Percentiles rank a stretch among this genome's conserved stretches.
phyloP scores from a whole-genome alignment of 2,113 vertebrate species.

The Colius striatus region DNA sequence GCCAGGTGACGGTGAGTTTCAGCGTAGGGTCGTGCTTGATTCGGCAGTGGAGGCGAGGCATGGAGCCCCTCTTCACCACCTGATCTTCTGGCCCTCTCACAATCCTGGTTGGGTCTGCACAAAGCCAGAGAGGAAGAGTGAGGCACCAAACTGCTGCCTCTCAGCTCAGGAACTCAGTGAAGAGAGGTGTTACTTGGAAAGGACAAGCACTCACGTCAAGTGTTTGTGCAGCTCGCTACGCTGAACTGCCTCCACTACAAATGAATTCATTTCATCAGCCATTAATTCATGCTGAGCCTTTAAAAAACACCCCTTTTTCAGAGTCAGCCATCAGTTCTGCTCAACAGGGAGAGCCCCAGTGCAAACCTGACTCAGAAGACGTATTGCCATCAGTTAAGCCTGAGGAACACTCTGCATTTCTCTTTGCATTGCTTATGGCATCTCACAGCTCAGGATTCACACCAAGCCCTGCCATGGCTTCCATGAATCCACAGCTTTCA shows the following conservation, averaged over 20 bases:
- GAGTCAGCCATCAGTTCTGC: not conserved
- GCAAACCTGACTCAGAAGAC: not conserved
- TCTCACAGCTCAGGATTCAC: not conserved
- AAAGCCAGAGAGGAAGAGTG: not conserved
- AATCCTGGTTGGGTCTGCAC: conserved; percentile 90
- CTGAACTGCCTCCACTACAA: not conserved
- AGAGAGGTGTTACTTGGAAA: fast-evolving
- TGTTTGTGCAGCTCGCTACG: not conserved
- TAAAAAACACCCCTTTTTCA: not conserved
- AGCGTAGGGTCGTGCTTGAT: conserved; percentile 86
- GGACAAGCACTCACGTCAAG: not conserved
- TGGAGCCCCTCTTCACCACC: conserved; percentile 79
- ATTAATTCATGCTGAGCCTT: not conserved
- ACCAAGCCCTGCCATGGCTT: not conserved
- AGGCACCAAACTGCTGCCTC: not conserved
- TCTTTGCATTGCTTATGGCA: fast-evolving
- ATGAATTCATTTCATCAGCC: not conserved
- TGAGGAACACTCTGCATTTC: not conserved
- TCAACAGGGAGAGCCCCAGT: not conserved
- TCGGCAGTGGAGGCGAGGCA: conserved; percentile 85
- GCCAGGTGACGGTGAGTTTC: conserved; percentile 84
- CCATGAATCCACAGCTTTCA: not conserved
- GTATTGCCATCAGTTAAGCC: not conserved
- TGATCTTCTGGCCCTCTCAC: conserved; percentile 84
- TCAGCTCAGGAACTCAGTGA: fast-evolving